Evolutionary conservation across 2,113 vertebrate genomes (phyloP).

Genomic region (Cromileptes altivelis): DNA sequence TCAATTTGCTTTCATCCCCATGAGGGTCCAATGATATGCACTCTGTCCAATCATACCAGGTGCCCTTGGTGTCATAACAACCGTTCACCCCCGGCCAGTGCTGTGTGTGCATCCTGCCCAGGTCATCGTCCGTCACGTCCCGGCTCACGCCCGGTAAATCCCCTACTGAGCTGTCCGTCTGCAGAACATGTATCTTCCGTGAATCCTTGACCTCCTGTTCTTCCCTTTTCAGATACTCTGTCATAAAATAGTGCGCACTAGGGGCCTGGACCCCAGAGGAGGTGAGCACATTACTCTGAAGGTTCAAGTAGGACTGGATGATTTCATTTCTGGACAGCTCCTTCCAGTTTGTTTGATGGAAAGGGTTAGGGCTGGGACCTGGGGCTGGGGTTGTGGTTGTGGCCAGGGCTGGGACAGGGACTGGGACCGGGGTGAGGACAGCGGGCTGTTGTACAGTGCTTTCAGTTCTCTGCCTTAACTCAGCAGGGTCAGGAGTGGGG

Average conservation of each 20-base stretch:
- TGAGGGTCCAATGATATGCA: constrained; percentile 98
- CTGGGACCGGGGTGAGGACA: constrained; percentile 60
- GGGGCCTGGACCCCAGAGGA: constrained; percentile 96
- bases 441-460: constrained; percentile 83
- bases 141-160: constrained; percentile 91
- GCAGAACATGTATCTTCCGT: constrained; percentile 91
- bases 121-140: constrained; percentile 88
- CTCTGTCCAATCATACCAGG: constrained; percentile 99
- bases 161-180: constrained; percentile 82
- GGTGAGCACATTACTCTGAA: constrained; percentile 97
- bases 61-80: constrained; percentile 95
- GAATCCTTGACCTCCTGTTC: constrained; percentile 90
- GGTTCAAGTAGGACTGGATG: constrained; percentile 98
- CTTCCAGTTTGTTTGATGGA: constrained; percentile 99
- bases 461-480: constrained; percentile 91
- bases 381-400: constrained; percentile 79
- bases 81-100: constrained; percentile 96
- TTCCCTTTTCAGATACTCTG: constrained; percentile 97
- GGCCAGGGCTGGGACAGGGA: constrained; percentile 84
- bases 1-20: constrained; percentile 94
- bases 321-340: constrained; percentile 97
- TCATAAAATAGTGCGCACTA: constrained; percentile 98
- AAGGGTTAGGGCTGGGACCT: constrained; percentile 90
- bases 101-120: constrained; percentile 89
- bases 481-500: constrained; percentile 73